Evolutionary conservation across 2,888 invertebrate genomes (phyloP), one percentile per base, ranked within the genome.

Genomic region (Strigamia crassipes): DNA sequence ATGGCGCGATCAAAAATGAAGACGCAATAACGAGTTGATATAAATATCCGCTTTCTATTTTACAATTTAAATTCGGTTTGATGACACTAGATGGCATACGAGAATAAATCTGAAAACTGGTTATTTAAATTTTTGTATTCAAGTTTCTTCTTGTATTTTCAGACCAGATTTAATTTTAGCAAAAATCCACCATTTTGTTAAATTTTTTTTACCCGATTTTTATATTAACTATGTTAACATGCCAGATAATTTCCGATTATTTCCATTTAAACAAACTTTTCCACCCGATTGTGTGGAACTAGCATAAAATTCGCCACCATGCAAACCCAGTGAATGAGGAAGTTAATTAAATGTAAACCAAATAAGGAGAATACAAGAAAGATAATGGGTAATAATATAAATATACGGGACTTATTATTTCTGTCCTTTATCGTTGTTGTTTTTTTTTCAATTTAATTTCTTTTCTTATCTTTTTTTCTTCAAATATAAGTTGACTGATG

Each of bases 311-410:
- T 6, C 10, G 4, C 38, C 6, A 6, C 38, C 38, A 38, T 38
- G 38, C 6, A 38, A 38, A 38, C 38, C 6, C 6, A 9, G 38
- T 38, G 38, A 38, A 56, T 18, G 56, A 56, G 56, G 56, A 56
- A 56, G 56, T 56, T 56, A 56, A 56, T 56, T 56, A 56, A 56
- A 56, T 56, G 18, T n/a, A n/a, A n/a, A 8, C 56, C 56, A 56
- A 56, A 56, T 56, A 56, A 56, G 56, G 56, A 18, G 5, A 18
- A 56, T 1, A 56, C 56, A 56, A 18, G 56, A 56, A 51, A 56
- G n/a, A 56, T 56, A 56, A 56, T 56, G 56, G 56, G 56, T 56
- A 56, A 56, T 56, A 56, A 56, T 56, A 56, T 56, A 56, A 56
- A 56, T 56, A 56, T 56, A 56, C 56, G 56, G 56, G 56, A 56